Evolutionary conservation across 2,113 vertebrate species (phyloP).

Genomic region (Gobiocypris rarus): DNA sequence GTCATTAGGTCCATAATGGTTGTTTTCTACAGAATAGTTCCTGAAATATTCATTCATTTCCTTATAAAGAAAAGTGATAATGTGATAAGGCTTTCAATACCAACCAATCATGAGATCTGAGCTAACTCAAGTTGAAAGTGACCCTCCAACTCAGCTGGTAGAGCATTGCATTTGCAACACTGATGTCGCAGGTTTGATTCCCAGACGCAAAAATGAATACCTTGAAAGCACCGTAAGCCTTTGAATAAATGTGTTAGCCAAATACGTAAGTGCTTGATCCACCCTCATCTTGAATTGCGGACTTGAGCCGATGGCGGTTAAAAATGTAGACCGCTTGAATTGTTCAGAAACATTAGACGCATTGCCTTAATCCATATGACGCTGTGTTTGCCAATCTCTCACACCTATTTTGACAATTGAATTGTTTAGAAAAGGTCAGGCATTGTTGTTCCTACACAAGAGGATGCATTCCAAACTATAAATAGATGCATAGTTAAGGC

Average conservation of each 20-base stretch:
- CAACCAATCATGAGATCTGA: neutral
- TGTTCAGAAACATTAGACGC: neutral
- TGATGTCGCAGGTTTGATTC: neutral
- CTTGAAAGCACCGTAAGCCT: neutral
- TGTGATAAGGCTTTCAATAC: neutral
- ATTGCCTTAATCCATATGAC: neutral
- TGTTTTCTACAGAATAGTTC: neutral
- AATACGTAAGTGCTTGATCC: neutral
- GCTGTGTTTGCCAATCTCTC: neutral
- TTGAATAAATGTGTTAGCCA: neutral
- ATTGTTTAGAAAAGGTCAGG: conserved; percentile 45
- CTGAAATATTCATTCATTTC: neutral
- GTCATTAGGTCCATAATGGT: neutral
- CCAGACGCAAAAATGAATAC: neutral
- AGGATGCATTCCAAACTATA: neutral
- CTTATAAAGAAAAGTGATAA: neutral
- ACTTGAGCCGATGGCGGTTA: neutral
- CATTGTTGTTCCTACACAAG: conserved; percentile 29
- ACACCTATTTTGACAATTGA: conserved; percentile 9
- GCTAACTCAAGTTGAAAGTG: neutral
- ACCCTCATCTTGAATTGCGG: neutral
- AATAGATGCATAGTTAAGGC: conserved; percentile 9
- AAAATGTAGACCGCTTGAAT: neutral
- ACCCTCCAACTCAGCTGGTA: neutral
- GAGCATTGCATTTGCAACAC: too few relatives aligned